Conservation (phyloP, 2,113 vertebrate genomes). For the Euleptes europaea region DNA sequence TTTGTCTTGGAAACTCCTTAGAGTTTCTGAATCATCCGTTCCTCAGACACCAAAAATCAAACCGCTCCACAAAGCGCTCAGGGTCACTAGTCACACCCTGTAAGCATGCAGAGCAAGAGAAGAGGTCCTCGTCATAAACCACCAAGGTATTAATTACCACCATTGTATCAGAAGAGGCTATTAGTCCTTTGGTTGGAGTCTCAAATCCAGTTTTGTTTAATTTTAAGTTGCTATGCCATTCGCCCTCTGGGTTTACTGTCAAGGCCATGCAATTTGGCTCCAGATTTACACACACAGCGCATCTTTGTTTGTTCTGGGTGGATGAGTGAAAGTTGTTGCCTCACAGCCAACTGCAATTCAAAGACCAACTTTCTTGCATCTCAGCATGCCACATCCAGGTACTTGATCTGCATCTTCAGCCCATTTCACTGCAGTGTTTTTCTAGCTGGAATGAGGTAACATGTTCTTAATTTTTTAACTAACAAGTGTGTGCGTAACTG, state of each 20-base stretch:
- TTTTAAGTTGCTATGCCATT: background rate
- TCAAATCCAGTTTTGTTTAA: background rate
- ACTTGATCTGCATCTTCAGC: conserved; percentile 39
- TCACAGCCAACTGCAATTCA: conserved; percentile 36
- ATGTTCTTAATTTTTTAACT: conserved; percentile 1
- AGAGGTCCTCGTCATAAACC: background rate
- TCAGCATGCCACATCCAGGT: conserved; percentile 27
- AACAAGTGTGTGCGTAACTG: no score
- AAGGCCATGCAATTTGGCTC: background rate
- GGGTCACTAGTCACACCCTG: conserved; percentile 9
- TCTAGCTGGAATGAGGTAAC: conserved; percentile 42
- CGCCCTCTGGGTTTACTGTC: background rate
- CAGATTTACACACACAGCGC: background rate
- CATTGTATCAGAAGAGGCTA: background rate
- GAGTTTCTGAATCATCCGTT: conserved; percentile 2
- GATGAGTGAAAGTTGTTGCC: conserved; percentile 26
- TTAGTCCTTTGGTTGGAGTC: background rate
- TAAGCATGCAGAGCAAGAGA: background rate
- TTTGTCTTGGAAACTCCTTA: background rate
- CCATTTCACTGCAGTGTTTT: conserved; percentile 15
- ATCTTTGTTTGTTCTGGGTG: conserved; percentile 8
- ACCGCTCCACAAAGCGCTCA: background rate
- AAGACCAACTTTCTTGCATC: conserved; percentile 11
- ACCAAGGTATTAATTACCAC: background rate
- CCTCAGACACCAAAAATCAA: conserved; percentile 11